Percentiles rank a stretch among this genome's conserved stretches.
Conservation (phyloP, 1,140 invertebrate species). For the Leptopilina clavipes region DNA sequence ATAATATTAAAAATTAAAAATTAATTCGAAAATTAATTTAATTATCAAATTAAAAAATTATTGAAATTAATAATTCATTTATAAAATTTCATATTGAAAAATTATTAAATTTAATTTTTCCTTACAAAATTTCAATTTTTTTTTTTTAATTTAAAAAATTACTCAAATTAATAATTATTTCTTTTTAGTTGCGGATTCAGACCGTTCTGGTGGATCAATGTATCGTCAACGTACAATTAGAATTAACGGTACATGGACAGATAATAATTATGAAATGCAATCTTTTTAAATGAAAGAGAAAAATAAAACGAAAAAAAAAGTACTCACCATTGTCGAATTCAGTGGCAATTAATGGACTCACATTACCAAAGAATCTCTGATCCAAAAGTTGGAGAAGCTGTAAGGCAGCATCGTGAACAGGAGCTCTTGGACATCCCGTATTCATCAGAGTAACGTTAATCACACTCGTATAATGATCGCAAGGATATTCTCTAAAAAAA, state of each 20-base stretch:
- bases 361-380: constrained; percentile 93
- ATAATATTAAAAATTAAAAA: no score
- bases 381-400: constrained; percentile 96
- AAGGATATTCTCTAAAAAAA: constrained; percentile 93
- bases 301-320: background rate
- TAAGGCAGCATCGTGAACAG: constrained; percentile 93
- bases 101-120: no score
- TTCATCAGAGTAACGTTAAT: constrained; percentile 98
- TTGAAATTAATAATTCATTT: no score
- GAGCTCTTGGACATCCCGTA: constrained; percentile 93
- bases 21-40: background rate
- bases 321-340: constrained; percentile 81
- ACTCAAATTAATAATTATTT: no score
- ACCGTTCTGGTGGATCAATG: constrained; percentile 9
- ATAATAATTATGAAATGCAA: constrained; percentile 4
- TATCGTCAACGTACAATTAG: constrained; percentile 2
- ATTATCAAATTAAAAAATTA: no score
- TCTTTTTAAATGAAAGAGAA: constrained; percentile 29
- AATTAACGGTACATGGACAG: background rate
- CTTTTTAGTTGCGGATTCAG: constrained; percentile 38
- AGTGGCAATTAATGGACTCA: constrained; percentile 80
- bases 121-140: no score
- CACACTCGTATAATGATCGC: constrained; percentile 98
- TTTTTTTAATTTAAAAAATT: no score
- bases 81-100: no score